Conservation (phyloP, 64 coral and sea anemone species). For the Porites australiensis region DNA sequence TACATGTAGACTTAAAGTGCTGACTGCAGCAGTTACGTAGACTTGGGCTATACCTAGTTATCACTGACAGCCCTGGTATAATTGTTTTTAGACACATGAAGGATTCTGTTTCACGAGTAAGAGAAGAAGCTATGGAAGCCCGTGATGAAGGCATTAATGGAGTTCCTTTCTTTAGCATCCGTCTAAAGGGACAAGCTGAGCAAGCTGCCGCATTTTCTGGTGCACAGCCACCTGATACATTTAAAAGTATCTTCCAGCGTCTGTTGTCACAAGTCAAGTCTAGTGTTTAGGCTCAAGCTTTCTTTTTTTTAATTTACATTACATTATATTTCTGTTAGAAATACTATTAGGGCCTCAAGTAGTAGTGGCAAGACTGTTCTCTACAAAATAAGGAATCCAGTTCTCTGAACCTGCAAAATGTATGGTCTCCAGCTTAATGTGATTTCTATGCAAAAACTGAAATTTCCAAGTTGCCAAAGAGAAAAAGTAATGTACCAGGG, state of each 20-base stretch:
- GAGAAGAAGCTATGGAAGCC: slow-evolving; percentile 70
- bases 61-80: neutral
- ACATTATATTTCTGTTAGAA: neutral
- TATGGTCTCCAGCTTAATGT: too few species aligned
- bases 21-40: too few species aligned
- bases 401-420: too few species aligned
- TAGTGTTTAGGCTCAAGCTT: slow-evolving; percentile 49
- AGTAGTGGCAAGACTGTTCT: too few species aligned
- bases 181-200: slow-evolving; percentile 34
- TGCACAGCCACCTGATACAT: slow-evolving; percentile 84
- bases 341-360: too few species aligned
- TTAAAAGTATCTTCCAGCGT: slow-evolving; percentile 75
- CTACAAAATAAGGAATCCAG: too few species aligned
- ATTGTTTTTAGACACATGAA: slow-evolving; percentile 53
- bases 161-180: slow-evolving; percentile 82
- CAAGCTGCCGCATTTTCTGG: slow-evolving; percentile 75
- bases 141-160: slow-evolving; percentile 65
- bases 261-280: slow-evolving; percentile 67
- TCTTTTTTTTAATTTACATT: neutral
- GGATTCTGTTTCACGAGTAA: slow-evolving; percentile 65
- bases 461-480: too few species aligned
- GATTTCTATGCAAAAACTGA: too few species aligned
- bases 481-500: too few species aligned
- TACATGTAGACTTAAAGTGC: too few species aligned
- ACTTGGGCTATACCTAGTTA: neutral